Evolutionary conservation across 2,888 invertebrate genomes (phyloP).

Genomic region (Trisateles emortualis): DNA sequence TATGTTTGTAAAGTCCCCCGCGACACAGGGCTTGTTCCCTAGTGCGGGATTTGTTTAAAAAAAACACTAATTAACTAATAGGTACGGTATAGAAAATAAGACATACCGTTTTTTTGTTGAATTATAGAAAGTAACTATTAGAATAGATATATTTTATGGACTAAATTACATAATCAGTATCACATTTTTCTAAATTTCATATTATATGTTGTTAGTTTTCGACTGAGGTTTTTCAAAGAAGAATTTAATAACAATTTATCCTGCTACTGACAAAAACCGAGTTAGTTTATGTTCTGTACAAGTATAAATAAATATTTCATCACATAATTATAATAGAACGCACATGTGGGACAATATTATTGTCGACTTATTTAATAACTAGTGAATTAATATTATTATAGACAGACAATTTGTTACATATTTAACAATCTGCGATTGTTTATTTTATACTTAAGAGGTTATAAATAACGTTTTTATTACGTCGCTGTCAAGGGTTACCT

Average conservation of each 20-base stretch:
- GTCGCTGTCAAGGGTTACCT: constrained; percentile 33
- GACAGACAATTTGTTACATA: constrained; percentile 72
- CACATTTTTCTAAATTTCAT: too few species aligned
- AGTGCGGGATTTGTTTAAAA: too few species aligned
- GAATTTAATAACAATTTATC: constrained; percentile 35
- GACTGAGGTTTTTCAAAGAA: background rate
- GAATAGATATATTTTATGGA: too few species aligned
- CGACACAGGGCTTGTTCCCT: too few species aligned
- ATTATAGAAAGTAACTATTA: too few species aligned
- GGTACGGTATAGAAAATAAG: too few species aligned
- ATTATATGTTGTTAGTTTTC: too few species aligned
- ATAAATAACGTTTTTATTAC: constrained; percentile 58
- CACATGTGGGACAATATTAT: constrained; percentile 69
- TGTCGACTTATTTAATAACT: constrained; percentile 77
- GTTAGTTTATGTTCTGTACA: constrained; percentile 48
- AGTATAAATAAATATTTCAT: constrained; percentile 67
- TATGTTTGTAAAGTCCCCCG: too few species aligned
- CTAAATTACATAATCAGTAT: too few species aligned
- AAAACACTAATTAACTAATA: too few species aligned
- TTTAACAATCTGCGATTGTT: constrained; percentile 55
- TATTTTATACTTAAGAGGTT: constrained; percentile 59
- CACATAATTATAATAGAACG: constrained; percentile 60
- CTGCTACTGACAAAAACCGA: constrained; percentile 48
- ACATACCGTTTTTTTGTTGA: too few species aligned
- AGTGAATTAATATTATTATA: constrained; percentile 71